Evolutionary conservation across 2,888 invertebrate species (phyloP), one percentile per base, ranked within the genome.

Genomic region (Torymus tubicola): DNA sequence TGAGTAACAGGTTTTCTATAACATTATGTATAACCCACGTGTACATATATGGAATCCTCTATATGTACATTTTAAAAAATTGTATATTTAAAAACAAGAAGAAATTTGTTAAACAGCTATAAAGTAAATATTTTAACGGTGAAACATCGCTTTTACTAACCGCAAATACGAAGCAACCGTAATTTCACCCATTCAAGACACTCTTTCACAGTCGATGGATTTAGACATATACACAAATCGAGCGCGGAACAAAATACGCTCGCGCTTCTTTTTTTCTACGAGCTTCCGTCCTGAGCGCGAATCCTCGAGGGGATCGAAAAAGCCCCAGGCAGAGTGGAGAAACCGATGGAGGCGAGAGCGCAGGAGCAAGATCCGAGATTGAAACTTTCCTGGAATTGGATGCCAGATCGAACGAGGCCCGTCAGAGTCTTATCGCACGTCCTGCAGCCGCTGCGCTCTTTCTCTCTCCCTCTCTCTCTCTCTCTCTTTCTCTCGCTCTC

Each of bases 321-420:
- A 83, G 81, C 42, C 42, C 42, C 8, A 14, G 16, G 58, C 52
- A 69, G 14, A 12, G 16, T 13, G 50, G 16, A 50, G 70, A 72
- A 18, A 68, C 31, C n/a, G 42, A 50, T 65, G 61, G 53, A 18
- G 42, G 60, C 64, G 57, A 21, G 55, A 53, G 16, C 42, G 42
- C 24, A 58, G 78, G 81, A 78, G 83, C 78, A 83, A 84, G 85
- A 86, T 85, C 84, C 84, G 84, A 87, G 88, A 88, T 88, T 88
- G 88, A 87, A 88, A 87, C 87, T 87, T 88, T 86, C 85, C 82
- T 83, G 85, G 86, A 88, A 88, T 88, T 87, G 87, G 87, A 87
- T 87, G 87, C 86, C 87, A 86, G 86, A 87, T 86, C 86, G 85
- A 85, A 85, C 21, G 83, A 84, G 78, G 81, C 83, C 84, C 84